phyloP scores from a whole-genome alignment of 2,797 vertebrate species.

The Ptychobarbus kaznakovi region DNA sequence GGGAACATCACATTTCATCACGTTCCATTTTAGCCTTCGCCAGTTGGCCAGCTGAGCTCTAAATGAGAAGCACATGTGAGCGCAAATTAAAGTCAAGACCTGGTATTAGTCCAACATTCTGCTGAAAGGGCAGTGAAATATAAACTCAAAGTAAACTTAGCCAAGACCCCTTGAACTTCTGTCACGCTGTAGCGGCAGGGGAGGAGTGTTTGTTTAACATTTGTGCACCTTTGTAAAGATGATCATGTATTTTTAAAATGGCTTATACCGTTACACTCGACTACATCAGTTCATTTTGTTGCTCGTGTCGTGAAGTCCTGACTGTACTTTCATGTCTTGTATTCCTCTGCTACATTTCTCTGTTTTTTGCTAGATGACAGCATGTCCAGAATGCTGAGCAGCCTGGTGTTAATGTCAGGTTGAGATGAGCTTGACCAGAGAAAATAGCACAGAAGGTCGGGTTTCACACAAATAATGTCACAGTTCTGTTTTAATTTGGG shows the following conservation, averaged over 20 bases:
- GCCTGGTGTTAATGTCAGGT: constrained; percentile 16
- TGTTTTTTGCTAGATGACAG: constrained; percentile 64
- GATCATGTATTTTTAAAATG: neutral
- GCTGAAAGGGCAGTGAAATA: constrained; percentile 54
- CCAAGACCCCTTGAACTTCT: constrained; percentile 32
- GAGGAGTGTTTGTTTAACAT: constrained; percentile 28
- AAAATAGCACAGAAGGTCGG: neutral
- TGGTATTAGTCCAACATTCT: constrained; percentile 45
- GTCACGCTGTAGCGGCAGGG: constrained; percentile 3
- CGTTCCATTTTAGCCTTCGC: constrained; percentile 50
- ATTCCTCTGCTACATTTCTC: neutral
- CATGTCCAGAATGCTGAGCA: constrained; percentile 76
- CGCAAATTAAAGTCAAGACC: constrained; percentile 54
- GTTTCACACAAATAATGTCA: constrained; percentile 17
- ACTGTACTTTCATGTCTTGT: neutral
- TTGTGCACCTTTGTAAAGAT: constrained; percentile 5
- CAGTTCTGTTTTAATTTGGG: neutral
- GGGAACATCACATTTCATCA: constrained; percentile 56
- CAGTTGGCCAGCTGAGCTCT: constrained; percentile 59
- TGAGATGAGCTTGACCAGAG: neutral
- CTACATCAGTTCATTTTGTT: neutral
- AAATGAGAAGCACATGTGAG: constrained; percentile 58
- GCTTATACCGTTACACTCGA: neutral
- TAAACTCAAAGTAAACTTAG: constrained; percentile 23
- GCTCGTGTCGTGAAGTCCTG: neutral